These are phyloP conservation scores for Tuta absoluta DNA, from an alignment of 2,888 invertebrate species.

Conservation along the genomic window DNA sequence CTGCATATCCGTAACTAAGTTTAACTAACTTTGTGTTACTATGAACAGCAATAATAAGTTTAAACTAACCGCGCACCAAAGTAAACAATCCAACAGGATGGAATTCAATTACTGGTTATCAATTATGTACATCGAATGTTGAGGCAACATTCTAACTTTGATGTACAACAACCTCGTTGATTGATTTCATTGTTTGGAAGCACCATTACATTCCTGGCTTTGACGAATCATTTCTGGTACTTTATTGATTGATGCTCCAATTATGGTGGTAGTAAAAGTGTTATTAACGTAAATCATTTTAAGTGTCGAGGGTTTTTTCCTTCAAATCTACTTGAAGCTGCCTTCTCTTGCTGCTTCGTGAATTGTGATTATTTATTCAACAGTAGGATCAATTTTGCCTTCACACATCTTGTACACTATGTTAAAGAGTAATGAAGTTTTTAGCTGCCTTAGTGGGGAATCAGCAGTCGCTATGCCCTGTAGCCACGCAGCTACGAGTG, in stretches of 20 bases:
- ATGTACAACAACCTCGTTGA: slow-evolving; percentile 7
- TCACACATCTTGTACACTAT: too few relatives aligned
- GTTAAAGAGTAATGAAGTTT: too few relatives aligned
- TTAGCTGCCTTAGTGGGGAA: too few relatives aligned
- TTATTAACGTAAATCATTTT: too few relatives aligned
- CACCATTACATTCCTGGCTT: neutral
- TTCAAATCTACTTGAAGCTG: too few relatives aligned
- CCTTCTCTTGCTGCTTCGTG: too few relatives aligned
- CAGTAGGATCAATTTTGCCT: too few relatives aligned
- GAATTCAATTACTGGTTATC: slow-evolving; percentile 29
- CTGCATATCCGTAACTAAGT: slow-evolving; percentile 14
- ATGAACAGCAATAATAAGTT: slow-evolving; percentile 23
- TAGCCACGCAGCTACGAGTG: too few relatives aligned
- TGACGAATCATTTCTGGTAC: neutral
- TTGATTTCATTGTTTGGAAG: neutral
- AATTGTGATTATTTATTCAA: too few relatives aligned
- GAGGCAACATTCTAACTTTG: slow-evolving; percentile 23
- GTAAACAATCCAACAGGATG: slow-evolving; percentile 26
- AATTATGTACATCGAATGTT: slow-evolving; percentile 27
- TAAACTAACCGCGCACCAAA: slow-evolving; percentile 24
- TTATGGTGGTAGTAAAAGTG: too few relatives aligned
- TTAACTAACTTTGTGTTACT: slow-evolving; percentile 10
- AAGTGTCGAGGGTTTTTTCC: too few relatives aligned
- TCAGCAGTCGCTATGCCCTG: too few relatives aligned
- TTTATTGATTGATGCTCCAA: neutral